These are phyloP conservation scores for Tachina grossa DNA, from an alignment of 2,888 invertebrate species.

Conservation along the genomic window DNA sequence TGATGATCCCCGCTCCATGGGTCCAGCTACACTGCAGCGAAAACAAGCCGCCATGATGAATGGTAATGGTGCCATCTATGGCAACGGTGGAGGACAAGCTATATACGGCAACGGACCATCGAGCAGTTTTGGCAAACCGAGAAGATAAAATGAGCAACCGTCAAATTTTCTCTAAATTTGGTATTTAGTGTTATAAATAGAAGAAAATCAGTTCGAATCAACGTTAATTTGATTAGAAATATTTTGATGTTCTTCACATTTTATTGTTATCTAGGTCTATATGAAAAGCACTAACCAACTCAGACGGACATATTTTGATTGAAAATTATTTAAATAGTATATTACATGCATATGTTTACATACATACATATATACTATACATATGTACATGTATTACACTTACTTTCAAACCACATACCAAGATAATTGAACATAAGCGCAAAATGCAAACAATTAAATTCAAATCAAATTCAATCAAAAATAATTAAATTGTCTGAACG, in stretches of 20 bases:
- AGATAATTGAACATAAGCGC: conserved; percentile 34
- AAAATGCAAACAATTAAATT: conserved; percentile 19
- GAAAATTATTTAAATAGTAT: background rate
- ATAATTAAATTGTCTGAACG: conserved; percentile 17
- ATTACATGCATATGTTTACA: background rate
- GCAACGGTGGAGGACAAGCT: conserved; percentile 68
- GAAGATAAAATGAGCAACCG: conserved; percentile 78
- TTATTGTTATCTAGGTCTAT: conserved; percentile 70
- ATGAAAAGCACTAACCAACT: conserved; percentile 28
- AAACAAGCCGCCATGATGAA: conserved; percentile 77
- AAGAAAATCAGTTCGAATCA: conserved; percentile 35
- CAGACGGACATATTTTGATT: conserved; percentile 3
- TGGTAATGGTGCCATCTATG: conserved; percentile 72
- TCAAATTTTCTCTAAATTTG: conserved; percentile 18
- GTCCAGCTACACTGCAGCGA: conserved; percentile 83
- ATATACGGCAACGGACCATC: conserved; percentile 78
- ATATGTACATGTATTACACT: background rate
- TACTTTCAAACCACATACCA: conserved; percentile 56
- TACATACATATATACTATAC: background rate
- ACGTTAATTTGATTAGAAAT: conserved; percentile 29
- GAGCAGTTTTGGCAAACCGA: conserved; percentile 81
- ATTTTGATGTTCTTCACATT: conserved; percentile 42
- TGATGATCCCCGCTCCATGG: conserved; percentile 75
- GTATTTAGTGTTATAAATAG: conserved; percentile 24
- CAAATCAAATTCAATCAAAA: conserved; percentile 31